phyloP scores from a whole-genome alignment of 2,797 vertebrate genomes.

The Rhyacichthys aspro region DNA sequence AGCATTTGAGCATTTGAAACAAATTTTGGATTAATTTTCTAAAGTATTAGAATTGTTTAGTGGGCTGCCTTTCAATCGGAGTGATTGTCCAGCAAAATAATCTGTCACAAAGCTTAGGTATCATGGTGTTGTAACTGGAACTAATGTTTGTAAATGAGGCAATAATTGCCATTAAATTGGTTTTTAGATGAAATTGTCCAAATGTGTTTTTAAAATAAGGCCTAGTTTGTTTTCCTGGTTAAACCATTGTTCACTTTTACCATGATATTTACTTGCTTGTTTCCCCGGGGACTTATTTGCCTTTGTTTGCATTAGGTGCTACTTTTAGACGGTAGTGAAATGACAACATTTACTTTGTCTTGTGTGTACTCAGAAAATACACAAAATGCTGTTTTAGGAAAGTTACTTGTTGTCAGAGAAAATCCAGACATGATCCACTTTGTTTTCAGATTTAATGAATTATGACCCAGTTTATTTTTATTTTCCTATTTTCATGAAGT shows the following conservation, averaged over 20 bases:
- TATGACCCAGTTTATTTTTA: conserved; percentile 69
- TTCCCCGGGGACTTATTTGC: conserved; percentile 36
- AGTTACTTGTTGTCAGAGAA: conserved; percentile 44
- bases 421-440: conserved; percentile 55
- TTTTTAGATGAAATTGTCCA: conserved; percentile 54
- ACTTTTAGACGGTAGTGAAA: conserved; percentile 48
- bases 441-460: conserved; percentile 63
- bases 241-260: conserved; percentile 42
- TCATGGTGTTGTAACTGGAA: conserved; percentile 63
- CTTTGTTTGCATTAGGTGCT: conserved; percentile 68
- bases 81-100: conserved; percentile 55
- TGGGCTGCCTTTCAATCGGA: conserved; percentile 58
- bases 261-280: conserved; percentile 28
- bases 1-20: conserved; percentile 16
- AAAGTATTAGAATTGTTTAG: conserved; percentile 47
- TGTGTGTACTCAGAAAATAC: conserved; percentile 34
- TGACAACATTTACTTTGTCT: conserved; percentile 45
- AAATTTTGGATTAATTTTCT: conserved; percentile 26
- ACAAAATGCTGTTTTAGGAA: conserved; percentile 49
- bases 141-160: conserved; percentile 68
- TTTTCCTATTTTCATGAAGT: conserved; percentile 63
- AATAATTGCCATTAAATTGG: conserved; percentile 66
- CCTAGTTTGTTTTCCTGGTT: conserved; percentile 44
- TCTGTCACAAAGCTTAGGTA: conserved; percentile 40
- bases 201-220: conserved; percentile 31